Conservation (phyloP, 53 echinoderm and acorn worm genomes). For the Mesocentrotus franciscanus region DNA sequence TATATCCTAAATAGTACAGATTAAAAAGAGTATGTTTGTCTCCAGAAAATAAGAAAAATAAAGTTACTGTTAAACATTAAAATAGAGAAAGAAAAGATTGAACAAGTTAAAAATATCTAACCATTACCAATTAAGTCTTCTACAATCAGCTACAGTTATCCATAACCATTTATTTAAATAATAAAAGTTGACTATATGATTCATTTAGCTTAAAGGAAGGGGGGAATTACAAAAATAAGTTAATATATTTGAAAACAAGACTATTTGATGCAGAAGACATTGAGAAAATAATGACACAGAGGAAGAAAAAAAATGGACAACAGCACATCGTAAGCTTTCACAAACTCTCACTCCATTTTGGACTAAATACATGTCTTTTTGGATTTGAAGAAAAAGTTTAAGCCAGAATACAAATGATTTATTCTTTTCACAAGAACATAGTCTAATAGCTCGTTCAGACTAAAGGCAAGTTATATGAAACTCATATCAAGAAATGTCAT, state of each 20-base stretch:
- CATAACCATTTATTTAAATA: too few species aligned
- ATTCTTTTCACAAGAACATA: too few species aligned
- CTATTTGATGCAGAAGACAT: background rate
- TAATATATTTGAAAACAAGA: background rate
- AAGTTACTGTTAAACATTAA: background rate
- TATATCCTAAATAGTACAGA: background rate
- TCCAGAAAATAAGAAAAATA: background rate
- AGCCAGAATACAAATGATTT: background rate
- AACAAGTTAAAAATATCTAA: background rate
- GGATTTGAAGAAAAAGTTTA: background rate
- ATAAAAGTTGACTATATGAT: too few species aligned
- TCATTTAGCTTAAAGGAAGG: too few species aligned
- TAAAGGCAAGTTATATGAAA: too few species aligned
- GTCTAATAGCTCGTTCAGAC: too few species aligned
- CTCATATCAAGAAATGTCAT: too few species aligned
- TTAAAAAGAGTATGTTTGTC: background rate
- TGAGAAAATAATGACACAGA: background rate
- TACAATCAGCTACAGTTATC: too few species aligned
- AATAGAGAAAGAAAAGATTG: background rate
- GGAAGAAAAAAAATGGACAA: background rate
- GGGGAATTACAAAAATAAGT: background rate
- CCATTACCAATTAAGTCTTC: background rate
- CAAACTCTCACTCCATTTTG: background rate
- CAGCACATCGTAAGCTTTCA: background rate
- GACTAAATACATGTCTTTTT: background rate